These are phyloP conservation scores for Cricetomys ansorgei DNA, from an alignment of 2,113 vertebrate species.

Conservation along the genomic window DNA sequence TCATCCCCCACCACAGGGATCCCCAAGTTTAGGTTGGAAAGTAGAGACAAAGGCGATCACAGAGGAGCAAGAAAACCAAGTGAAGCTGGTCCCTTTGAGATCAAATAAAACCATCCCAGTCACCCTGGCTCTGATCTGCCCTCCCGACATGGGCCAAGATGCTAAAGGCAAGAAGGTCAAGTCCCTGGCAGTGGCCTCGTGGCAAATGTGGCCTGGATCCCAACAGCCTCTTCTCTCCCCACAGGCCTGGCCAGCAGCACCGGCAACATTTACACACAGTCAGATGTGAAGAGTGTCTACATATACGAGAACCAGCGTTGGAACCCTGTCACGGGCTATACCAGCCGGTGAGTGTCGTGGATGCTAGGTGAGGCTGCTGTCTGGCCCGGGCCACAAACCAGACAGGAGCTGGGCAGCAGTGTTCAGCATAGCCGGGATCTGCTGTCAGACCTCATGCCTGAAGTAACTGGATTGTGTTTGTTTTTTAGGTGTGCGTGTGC, in stretches of 20 bases:
- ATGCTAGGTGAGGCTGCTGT: rapidly evolving
- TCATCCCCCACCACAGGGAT: background rate
- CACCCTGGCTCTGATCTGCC: background rate
- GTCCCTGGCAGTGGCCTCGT: background rate
- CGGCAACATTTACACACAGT: conserved; percentile 93
- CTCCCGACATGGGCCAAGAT: rapidly evolving
- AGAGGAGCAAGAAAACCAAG: background rate
- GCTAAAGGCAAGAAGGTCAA: background rate
- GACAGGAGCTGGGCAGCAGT: background rate
- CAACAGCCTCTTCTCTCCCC: background rate
- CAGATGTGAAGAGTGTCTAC: conserved; percentile 93
- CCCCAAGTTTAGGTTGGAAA: background rate
- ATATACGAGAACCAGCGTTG: conserved; percentile 99
- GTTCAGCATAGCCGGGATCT: background rate
- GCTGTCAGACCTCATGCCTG: rapidly evolving
- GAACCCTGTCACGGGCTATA: conserved; percentile 97
- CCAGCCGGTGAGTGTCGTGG: conserved; percentile 89
- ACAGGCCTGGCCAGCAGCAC: conserved; percentile 92
- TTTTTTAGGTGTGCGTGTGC: background rate
- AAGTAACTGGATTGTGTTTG: background rate
- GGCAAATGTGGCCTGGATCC: background rate
- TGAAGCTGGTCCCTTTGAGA: rapidly evolving
- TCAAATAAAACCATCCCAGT: too few species aligned
- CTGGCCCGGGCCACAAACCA: background rate
- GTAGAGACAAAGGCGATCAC: background rate